Percentiles rank a stretch among this genome's conserved stretches.
Conservation (phyloP, 2,113 vertebrate species). For the Leptobrachium ailaonicum region DNA sequence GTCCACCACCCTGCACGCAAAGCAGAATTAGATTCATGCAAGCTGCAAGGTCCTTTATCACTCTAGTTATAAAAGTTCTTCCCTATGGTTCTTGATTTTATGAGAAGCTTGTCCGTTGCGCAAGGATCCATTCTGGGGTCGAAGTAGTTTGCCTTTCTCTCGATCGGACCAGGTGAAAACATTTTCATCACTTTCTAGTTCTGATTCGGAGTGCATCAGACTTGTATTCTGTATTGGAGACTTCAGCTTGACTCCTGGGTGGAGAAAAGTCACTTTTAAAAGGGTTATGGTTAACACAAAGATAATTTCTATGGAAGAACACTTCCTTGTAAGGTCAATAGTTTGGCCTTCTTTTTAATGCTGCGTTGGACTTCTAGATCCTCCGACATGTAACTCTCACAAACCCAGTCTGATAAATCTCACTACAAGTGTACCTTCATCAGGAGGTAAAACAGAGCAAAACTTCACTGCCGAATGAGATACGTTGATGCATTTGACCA, state of each 20-base stretch:
- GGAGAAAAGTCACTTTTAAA: neutral
- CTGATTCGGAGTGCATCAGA: slow-evolving; percentile 95
- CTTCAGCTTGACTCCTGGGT: slow-evolving; percentile 79
- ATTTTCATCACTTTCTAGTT: slow-evolving; percentile 92
- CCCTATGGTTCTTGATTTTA: slow-evolving; percentile 78
- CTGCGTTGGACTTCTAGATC: too few relatives aligned
- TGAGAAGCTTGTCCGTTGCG: slow-evolving; percentile 83
- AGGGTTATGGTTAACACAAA: neutral
- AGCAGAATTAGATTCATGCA: neutral
- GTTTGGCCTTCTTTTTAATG: too few relatives aligned
- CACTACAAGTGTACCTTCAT: too few relatives aligned
- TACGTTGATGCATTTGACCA: too few relatives aligned
- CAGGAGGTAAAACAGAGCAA: too few relatives aligned
- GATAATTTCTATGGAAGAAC: too few relatives aligned
- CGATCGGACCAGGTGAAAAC: slow-evolving; percentile 89
- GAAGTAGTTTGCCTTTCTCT: slow-evolving; percentile 87
- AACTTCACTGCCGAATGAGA: too few relatives aligned
- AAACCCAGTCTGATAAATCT: too few relatives aligned
- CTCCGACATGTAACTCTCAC: too few relatives aligned
- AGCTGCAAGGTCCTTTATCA: neutral
- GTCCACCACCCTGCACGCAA: neutral
- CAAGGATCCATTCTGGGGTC: slow-evolving; percentile 88
- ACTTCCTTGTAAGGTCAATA: too few relatives aligned
- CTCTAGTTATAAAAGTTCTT: slow-evolving; percentile 70
- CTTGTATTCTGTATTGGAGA: slow-evolving; percentile 82